A percentile compares a stretch with the other conserved stretches of the same genome.
phyloP scores from a whole-genome alignment of 1,140 invertebrate species.

The Tachypleus tridentatus region DNA sequence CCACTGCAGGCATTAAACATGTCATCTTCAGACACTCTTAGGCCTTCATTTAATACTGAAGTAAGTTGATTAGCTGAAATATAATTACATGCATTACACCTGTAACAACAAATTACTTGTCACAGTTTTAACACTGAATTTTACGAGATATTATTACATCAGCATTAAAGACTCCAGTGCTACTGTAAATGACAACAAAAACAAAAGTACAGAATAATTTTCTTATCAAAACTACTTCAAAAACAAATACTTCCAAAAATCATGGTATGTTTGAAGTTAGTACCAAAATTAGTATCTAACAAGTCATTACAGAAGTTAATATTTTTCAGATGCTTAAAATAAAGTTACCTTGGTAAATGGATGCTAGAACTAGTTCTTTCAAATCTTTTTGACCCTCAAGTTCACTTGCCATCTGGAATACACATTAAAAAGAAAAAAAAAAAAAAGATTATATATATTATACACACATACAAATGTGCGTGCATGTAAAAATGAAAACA shows the following conservation, averaged over 20 bases:
- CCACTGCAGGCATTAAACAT: conserved; percentile 31
- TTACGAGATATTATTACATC: no score
- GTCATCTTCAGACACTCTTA: conserved; percentile 39
- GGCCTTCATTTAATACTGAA: conserved; percentile 39
- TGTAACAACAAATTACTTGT: conserved; percentile 2
- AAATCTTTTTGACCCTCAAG: conserved; percentile 38
- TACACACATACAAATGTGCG: neutral
- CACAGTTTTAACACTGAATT: neutral
- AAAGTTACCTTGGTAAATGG: conserved; percentile 52
- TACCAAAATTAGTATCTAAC: no score
- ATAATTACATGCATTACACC: conserved; percentile 14
- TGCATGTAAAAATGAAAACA: neutral
- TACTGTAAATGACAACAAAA: no score
- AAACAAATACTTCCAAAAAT: no score
- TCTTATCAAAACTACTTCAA: no score
- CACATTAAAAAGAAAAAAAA: neutral
- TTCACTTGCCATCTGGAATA: conserved; percentile 33
- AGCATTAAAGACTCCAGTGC: no score
- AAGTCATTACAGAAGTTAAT: no score
- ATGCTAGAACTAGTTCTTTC: conserved; percentile 52
- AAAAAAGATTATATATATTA: neutral
- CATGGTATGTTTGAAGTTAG: no score
- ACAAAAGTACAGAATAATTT: no score
- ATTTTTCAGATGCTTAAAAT: neutral
- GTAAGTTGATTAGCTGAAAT: conserved; percentile 39